These are phyloP conservation scores for Carlito syrichta DNA, from an alignment of 2,113 vertebrate species.

Conservation along the genomic window DNA sequence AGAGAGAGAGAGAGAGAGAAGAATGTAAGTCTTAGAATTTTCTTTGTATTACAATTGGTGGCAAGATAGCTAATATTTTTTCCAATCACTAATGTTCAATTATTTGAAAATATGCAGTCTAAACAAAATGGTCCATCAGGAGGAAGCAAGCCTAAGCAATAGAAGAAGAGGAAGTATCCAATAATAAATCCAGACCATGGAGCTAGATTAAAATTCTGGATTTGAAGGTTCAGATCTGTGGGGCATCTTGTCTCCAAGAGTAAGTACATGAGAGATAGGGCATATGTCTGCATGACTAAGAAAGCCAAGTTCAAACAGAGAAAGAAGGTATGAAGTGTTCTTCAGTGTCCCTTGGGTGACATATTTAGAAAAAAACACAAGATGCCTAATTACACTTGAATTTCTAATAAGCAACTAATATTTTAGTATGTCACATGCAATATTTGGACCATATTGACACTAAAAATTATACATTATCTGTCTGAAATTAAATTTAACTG, in stretches of 20 bases:
- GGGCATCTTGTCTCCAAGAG: neutral
- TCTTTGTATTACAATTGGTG: neutral
- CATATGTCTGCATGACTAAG: neutral
- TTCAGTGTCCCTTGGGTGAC: neutral
- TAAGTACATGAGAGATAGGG: neutral
- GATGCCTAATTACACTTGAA: neutral
- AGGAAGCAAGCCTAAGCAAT: neutral
- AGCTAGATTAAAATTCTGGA: neutral
- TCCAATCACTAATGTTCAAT: neutral
- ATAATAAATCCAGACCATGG: neutral
- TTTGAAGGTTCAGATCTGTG: neutral
- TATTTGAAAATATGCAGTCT: neutral
- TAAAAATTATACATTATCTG: neutral
- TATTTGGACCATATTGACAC: neutral
- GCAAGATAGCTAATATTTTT: neutral
- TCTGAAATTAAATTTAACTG: slow-evolving; percentile 25
- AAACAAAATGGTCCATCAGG: neutral
- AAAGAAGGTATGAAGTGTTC: neutral
- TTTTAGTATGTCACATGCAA: neutral
- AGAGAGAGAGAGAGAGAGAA: neutral
- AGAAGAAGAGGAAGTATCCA: neutral
- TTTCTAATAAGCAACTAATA: neutral
- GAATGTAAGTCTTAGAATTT: neutral
- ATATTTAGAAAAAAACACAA: neutral
- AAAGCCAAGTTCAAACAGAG: neutral